Base-by-base conservation (phyloP, 1,140 invertebrate genomes). In the Cyphomyrmex costatus region DNA sequence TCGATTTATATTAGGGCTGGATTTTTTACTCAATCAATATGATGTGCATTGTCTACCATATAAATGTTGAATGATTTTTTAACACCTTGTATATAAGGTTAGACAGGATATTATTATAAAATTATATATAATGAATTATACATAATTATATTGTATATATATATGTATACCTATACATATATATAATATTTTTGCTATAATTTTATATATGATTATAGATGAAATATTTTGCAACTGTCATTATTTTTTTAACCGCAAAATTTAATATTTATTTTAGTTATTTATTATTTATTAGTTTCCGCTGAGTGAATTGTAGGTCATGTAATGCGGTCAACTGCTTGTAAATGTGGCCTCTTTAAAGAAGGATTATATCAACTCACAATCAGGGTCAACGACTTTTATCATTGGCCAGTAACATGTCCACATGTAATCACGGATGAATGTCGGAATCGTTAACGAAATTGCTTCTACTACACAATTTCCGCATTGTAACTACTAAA, bases 321-420 rank as follows among this genome's bases (percentile, higher is more conserved):
- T 7, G 0, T 49, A 78, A 49, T 78, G 14, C 53, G 8, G 53
- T 60, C 33, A 42, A 21, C 4, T 16, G 60, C 61, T 66, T 30
- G 24, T 33, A 78, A 78, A 42, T 65, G 36, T 78, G 19, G 27
- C 42, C 16, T 61, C 16, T 65, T 78, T 30, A 33, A 42, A 76
- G 3, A 16, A 78, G 5, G 46, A 49, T 27, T 71, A 51, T 74
- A 53, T 10, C 12, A 30, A 61, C 16, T 61, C 16, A 27, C 68
- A 71, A 36, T 60, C 6, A 51, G 12, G 16, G 14, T 42, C 61
- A 53, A 51, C 24, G n/a, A 68, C 30, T 30, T 70, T 79, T 68
- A 53, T 68, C 8, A 78, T 78, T 30, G n/a, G 8, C 21, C 19
- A 68, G 33, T 1, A 27, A 56, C 7, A 21, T 21, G 61, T 51